phyloP scores from a whole-genome alignment of 2,113 vertebrate genomes.

The Sprattus sprattus region DNA sequence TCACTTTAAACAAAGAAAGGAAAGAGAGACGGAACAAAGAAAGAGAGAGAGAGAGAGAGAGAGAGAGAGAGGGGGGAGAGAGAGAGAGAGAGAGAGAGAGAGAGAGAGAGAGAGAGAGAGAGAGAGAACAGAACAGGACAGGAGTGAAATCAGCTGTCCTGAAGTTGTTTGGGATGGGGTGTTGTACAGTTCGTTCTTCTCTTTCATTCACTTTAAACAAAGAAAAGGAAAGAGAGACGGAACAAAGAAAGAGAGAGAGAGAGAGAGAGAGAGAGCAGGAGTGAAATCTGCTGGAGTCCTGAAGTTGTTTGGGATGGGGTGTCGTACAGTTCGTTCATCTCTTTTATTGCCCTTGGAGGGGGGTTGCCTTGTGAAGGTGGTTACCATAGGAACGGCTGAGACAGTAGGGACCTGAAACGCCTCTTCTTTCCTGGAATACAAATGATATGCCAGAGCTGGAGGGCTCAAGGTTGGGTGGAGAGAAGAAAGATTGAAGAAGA shows the following conservation, averaged over 20 bases:
- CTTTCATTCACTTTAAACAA: no score
- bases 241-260: neutral
- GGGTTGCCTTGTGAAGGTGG: neutral
- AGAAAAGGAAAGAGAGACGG: neutral
- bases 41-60: no score
- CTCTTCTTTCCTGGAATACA: neutral
- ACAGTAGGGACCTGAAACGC: neutral
- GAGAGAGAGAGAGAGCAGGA: no score
- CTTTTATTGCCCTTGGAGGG: neutral
- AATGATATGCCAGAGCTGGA: neutral
- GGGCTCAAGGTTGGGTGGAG: neutral
- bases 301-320: neutral
- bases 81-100: no score
- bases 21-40: no score
- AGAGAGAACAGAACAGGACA: no score
- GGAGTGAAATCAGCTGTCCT: no score
- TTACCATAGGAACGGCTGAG: conserved; percentile 2
- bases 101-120: no score
- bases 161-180: neutral
- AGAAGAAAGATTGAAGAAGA: neutral
- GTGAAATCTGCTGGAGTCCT: no score
- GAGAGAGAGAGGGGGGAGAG: no score
- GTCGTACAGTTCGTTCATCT: neutral
- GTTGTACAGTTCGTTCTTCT: neutral
- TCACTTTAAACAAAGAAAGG: no score